Percentiles rank a stretch among this genome's conserved stretches.
These are phyloP conservation scores for Pithys albifrons DNA, from an alignment of 2,113 vertebrate species.

Conservation along the genomic window DNA sequence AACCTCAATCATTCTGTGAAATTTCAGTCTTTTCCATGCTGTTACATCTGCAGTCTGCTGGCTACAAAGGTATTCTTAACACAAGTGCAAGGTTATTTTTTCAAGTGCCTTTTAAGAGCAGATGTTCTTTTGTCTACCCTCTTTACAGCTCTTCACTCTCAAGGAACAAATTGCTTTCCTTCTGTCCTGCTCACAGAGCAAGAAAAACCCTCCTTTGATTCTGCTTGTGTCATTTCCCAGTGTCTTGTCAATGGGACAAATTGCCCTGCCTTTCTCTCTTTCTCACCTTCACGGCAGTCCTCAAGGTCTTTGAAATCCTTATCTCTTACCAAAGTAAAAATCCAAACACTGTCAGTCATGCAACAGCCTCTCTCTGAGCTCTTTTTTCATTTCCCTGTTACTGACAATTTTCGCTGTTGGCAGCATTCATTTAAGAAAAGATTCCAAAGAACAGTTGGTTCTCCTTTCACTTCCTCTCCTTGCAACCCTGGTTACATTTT, in stretches of 20 bases:
- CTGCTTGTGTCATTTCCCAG: background rate
- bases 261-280: background rate
- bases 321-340: background rate
- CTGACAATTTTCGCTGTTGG: background rate
- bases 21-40: background rate
- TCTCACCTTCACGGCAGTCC: background rate
- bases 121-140: background rate
- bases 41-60: background rate
- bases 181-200: background rate
- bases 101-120: conserved; percentile 5
- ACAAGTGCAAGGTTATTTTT: background rate
- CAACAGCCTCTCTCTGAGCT: background rate
- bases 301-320: background rate
- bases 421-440: background rate
- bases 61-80: background rate
- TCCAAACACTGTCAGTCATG: background rate
- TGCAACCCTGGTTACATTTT: background rate
- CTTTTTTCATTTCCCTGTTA: background rate
- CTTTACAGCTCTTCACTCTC: background rate
- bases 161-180: background rate
- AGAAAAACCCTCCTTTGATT: background rate
- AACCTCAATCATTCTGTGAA: background rate
- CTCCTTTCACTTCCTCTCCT: background rate
- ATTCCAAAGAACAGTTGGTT: background rate
- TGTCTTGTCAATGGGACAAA: background rate